Base-by-base conservation (phyloP, 1,140 invertebrate species). In the Panulirus ornatus region DNA sequence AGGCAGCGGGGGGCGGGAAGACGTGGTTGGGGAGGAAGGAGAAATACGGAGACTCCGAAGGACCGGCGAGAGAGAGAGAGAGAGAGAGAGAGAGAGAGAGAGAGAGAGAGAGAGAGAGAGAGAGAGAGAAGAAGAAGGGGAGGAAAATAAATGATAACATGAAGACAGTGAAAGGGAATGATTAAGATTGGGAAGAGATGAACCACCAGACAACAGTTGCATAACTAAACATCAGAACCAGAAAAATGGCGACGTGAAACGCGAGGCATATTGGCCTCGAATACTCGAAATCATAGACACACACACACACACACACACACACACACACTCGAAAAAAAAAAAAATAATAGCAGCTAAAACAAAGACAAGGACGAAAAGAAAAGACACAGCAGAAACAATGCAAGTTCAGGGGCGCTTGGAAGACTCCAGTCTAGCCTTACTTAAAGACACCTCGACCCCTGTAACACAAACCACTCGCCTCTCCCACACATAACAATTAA, bases 41-140 rank as follows among this genome's bases (percentile, higher is more conserved):
- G n/a, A 40, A 16, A 38, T 22, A 42, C 16, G 8, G n/a, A 19
- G 3, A 76, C 40, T 27, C 19, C 38, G 40, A 2, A 38, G 34
- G n/a, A 66, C 0, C 19, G 22, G n/a, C 3, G 44, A 5, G n/a
- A n/a, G 14, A 63, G 38, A 1, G n/a, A 66, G 0, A 19, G 0
- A 5, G 34, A 16, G 19, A 38, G 14, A 66, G 8, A 36, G 30
- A 22, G 54, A 54, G 8, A 40, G 14, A 70, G 14, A 84, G 40
- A 73, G n/a, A 73, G 66, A 84, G n/a, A 73, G 42, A 73, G 40
- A 73, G 83, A 84, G 40, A 73, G 83, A 84, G 66, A 84, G 40
- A 73, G 38, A 73, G 84, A 58, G 71, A 78, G 83, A 84, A 11
- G 30, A 38, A 73, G 83, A 84, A 58, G 66, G 47, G 47, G 84